Percentiles rank a stretch among this genome's conserved stretches.
Evolutionary conservation across 2,797 vertebrate species (phyloP).

Genomic region (Hafferia zeledoni): DNA sequence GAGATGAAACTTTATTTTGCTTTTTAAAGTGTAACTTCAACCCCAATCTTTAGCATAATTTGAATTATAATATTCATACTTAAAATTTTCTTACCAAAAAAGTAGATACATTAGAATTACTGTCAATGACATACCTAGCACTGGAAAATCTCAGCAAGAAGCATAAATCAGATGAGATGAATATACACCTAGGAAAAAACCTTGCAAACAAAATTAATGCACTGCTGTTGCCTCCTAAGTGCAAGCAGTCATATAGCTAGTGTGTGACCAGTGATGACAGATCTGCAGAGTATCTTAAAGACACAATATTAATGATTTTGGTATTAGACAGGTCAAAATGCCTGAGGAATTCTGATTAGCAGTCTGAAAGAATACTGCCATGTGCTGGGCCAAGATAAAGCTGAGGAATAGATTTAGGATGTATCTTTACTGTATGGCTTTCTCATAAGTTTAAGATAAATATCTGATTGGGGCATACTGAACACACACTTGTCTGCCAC

Average conservation of each 20-base stretch:
- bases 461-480: not conserved
- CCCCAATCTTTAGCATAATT: not conserved
- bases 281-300: not conserved
- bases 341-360: slow-evolving; percentile 9
- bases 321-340: slow-evolving; percentile 20
- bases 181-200: not conserved
- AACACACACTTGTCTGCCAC: not conserved
- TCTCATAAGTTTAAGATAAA: not conserved
- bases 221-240: not conserved
- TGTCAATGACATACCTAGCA: not conserved
- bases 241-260: not conserved
- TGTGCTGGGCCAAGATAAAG: slow-evolving; percentile 39
- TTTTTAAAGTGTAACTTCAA: not conserved
- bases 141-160: not conserved
- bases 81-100: not conserved
- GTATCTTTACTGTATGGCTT: not conserved
- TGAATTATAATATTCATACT: not conserved
- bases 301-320: not conserved
- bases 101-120: not conserved
- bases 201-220: not conserved
- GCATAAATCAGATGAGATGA: not conserved
- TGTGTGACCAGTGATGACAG: not conserved
- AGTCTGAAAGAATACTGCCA: not conserved
- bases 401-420: not conserved
- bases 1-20: not conserved